Conservation (phyloP, 2,888 invertebrate genomes). For the Alitta virens region DNA sequence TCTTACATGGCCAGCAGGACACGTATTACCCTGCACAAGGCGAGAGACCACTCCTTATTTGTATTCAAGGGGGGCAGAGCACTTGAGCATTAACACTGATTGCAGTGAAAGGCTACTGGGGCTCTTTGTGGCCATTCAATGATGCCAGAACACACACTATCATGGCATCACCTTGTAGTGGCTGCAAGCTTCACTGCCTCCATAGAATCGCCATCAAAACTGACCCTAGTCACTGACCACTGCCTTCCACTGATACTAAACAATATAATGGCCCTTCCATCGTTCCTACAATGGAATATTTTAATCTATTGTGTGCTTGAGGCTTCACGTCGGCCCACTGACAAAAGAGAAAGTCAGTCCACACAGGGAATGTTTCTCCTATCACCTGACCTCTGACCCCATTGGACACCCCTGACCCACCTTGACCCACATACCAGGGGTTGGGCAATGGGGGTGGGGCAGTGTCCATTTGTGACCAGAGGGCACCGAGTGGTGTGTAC, state of each 20-base stretch:
- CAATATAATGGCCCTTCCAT: slow-evolving; percentile 8
- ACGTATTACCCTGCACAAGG: too few relatives aligned
- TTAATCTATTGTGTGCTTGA: not conserved
- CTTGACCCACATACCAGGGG: too few relatives aligned
- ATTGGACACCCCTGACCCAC: too few relatives aligned
- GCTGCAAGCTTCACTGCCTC: not conserved
- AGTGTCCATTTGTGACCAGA: not conserved
- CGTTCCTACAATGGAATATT: not conserved
- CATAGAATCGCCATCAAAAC: not conserved
- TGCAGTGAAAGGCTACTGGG: not conserved
- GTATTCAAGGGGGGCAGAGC: not conserved
- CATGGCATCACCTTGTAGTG: too few relatives aligned
- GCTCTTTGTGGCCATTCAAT: slow-evolving; percentile 3
- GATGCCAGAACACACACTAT: too few relatives aligned
- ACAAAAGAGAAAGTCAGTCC: not conserved
- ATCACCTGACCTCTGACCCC: slow-evolving; percentile 10
- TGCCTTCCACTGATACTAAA: slow-evolving; percentile 3
- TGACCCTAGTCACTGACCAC: not conserved
- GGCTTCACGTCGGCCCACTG: not conserved
- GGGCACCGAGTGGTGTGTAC: not conserved
- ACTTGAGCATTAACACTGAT: not conserved
- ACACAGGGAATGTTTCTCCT: slow-evolving; percentile 1
- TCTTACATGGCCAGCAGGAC: too few relatives aligned
- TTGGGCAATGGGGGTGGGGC: not conserved
- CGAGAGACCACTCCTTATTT: too few relatives aligned